Evolutionary conservation across 2,113 vertebrate species (phyloP).

Genomic region (Anoura caudifer): DNA sequence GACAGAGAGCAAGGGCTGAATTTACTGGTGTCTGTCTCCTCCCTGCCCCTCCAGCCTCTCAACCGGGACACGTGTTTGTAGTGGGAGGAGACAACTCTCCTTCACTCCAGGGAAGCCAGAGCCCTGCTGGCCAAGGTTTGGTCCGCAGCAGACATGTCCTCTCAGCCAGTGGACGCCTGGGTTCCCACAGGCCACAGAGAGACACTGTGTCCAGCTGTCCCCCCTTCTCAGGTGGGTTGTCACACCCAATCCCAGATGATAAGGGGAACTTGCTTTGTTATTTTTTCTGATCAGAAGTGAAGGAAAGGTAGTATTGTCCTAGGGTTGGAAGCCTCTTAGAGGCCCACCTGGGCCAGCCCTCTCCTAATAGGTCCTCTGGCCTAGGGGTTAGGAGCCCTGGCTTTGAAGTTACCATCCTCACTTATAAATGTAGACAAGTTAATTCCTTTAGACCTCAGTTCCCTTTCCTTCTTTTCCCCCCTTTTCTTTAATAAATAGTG

Average conservation of each 20-base stretch:
- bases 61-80: too few relatives aligned
- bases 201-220: not conserved
- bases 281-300: not conserved
- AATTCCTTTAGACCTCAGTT: not conserved
- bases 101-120: not conserved
- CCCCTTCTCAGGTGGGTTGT: not conserved
- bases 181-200: not conserved
- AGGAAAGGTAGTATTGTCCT: not conserved
- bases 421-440: not conserved
- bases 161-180: fast-evolving
- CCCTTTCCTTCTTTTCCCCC: not conserved
- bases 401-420: not conserved
- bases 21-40: not conserved
- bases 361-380: fast-evolving
- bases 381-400: not conserved
- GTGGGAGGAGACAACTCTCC: not conserved
- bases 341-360: not conserved
- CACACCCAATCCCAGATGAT: not conserved
- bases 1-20: slow-evolving; percentile 41
- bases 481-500: not conserved
- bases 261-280: not conserved
- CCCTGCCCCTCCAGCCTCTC: not conserved
- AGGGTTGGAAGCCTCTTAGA: not conserved
- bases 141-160: fast-evolving
- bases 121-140: fast-evolving